phyloP scores from a whole-genome alignment of 1,140 invertebrate genomes.

The Chironomus tepperi region DNA sequence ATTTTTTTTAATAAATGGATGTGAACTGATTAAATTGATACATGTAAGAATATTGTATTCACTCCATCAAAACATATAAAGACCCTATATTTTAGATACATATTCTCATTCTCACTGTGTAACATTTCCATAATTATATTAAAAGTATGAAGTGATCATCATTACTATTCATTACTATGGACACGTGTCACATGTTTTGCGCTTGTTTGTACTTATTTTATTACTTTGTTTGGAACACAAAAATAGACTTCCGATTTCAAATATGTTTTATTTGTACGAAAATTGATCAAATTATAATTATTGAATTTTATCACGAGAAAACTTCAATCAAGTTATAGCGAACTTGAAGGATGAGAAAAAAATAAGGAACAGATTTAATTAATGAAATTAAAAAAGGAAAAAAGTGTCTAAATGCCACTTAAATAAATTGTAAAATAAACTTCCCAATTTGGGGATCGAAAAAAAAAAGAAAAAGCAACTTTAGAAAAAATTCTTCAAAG shows the following conservation, averaged over 20 bases:
- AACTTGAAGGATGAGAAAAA: too few relatives aligned
- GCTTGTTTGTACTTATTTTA: not conserved
- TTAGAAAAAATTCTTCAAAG: not conserved
- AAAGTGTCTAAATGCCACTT: constrained; percentile 22
- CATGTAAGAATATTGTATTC: not conserved
- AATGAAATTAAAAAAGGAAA: not conserved
- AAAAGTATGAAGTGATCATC: not conserved
- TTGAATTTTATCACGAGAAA: too few relatives aligned
- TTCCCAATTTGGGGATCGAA: not conserved
- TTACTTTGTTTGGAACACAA: not conserved
- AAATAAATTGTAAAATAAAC: constrained; percentile 22
- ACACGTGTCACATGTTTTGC: not conserved
- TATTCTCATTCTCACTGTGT: not conserved
- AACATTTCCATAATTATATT: not conserved
- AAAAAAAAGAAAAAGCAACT: not conserved
- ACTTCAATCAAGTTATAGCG: not conserved
- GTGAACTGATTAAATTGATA: not conserved
- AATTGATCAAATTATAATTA: not conserved
- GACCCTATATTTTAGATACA: not conserved
- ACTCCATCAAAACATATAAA: not conserved
- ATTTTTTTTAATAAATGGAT: not conserved
- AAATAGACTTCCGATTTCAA: not conserved
- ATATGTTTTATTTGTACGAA: not conserved
- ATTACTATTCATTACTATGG: not conserved
- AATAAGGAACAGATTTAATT: too few relatives aligned